Evolutionary conservation across 2,888 invertebrate genomes (phyloP), one percentile per base, ranked within the genome.

Genomic region (Andrena praecox): DNA sequence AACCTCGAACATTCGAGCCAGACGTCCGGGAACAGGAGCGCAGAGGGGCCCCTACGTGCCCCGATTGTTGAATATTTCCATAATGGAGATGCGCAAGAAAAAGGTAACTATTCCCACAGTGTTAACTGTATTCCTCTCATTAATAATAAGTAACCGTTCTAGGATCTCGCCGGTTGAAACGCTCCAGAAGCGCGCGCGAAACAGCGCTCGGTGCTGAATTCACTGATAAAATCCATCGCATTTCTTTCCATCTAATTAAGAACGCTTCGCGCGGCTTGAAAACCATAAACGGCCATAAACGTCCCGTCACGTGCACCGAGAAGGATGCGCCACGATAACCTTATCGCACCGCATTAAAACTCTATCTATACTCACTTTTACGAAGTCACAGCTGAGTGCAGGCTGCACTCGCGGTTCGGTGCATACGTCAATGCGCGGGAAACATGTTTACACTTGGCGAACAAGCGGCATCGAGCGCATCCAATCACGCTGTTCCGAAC

Each of bases 381-480:
- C 54, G 27, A 69, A 80, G 81, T 85, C 62, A 56, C 79, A 82
- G 78, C 75, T 64, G 77, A 80, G 77, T 67, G 80, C 66, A 33
- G 63, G 29, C 77, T 29, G 71, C 86, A 79, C 80, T 72, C 83
- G 82, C 78, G 62, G 66, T 56, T 66, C 63, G 60, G 66, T 73
- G 64, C 71, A 62, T 60, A 76, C 87, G 88, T 92, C 91, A 92
- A 90, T 91, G 91, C 91, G 86, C 91, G 88, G 84, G 85, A 88
- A 86, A 86, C 88, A 89, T 88, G 89, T 92, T 92, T 90, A 89
- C 79, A 86, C 76, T 75, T 54, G 73, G 87, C 89, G 89, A 91
- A 91, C 89, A 88, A 84, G 81, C 84, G 88, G 88, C 91, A 91
- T 91, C 75, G 87, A 89, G 70, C 64, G 67, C 85, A 76, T 84